phyloP scores from a whole-genome alignment of 2,113 vertebrate species.

The Charadrius vociferus region DNA sequence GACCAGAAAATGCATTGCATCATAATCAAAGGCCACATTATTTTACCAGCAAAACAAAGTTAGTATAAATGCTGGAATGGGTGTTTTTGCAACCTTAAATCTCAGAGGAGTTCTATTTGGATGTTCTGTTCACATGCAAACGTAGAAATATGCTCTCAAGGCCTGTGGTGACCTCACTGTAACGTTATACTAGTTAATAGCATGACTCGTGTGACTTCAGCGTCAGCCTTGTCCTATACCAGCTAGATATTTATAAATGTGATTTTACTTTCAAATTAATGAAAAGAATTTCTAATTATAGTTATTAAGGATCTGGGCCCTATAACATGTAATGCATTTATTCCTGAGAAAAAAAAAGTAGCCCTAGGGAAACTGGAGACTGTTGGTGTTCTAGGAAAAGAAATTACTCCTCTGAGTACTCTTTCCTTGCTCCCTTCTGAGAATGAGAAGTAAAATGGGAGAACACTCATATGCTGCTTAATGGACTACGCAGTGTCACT shows the following conservation, averaged over 20 bases:
- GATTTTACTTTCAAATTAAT: constrained; percentile 11
- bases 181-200: neutral
- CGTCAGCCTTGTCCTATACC: neutral
- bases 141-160: neutral
- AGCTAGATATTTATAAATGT: neutral
- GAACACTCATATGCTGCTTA: neutral
- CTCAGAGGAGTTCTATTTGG: neutral
- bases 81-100: neutral
- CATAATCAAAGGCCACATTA: neutral
- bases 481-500: neutral
- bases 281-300: neutral
- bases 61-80: neutral
- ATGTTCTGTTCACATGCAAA: neutral
- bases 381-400: neutral
- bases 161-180: neutral
- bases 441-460: neutral
- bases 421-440: neutral
- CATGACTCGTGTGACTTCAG: neutral
- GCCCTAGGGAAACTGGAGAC: neutral
- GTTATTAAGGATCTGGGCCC: neutral
- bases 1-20: neutral
- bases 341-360: neutral
- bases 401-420: neutral
- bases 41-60: neutral
- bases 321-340: neutral